phyloP scores from a whole-genome alignment of 2,888 invertebrate species.

The Opisthograptis luteolata region DNA sequence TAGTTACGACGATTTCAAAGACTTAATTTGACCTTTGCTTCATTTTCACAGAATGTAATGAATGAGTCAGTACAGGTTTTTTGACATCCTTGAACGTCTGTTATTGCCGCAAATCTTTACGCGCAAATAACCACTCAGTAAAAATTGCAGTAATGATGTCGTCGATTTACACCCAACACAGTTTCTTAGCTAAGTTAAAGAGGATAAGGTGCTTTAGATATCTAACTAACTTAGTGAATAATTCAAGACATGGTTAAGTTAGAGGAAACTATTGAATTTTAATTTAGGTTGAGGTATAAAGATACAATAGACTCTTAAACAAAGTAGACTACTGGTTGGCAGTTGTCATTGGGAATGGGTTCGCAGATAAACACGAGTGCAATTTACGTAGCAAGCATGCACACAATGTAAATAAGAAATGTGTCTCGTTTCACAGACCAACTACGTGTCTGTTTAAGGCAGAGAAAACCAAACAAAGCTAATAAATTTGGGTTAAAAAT shows the following conservation, averaged over 20 bases:
- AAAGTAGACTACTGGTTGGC: constrained; percentile 7
- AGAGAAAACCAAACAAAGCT: too few relatives aligned
- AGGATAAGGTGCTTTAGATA: too few relatives aligned
- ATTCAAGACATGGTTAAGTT: constrained; percentile 13
- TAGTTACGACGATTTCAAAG: background rate
- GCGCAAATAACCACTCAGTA: background rate
- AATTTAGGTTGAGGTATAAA: background rate
- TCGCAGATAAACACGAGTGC: constrained; percentile 21
- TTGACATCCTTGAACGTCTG: constrained; percentile 62
- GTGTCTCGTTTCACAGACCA: constrained; percentile 49
- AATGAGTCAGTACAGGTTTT: constrained; percentile 36
- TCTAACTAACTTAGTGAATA: constrained; percentile 23
- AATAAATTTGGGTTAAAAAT: too few relatives aligned
- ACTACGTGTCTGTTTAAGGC: constrained; percentile 50
- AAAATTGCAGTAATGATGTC: background rate
- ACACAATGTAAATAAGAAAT: constrained; percentile 46
- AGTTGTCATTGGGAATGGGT: constrained; percentile 13
- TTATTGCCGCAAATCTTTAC: background rate
- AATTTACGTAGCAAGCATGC: constrained; percentile 33
- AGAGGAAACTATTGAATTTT: constrained; percentile 4
- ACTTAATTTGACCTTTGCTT: constrained; percentile 19
- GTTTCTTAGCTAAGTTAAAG: background rate
- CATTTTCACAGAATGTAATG: constrained; percentile 7
- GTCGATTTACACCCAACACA: background rate
- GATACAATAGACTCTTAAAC: background rate